Evolutionary conservation across 2,888 invertebrate species (phyloP), one percentile per base, ranked within the genome.

Genomic region (Amorpha juglandis): DNA sequence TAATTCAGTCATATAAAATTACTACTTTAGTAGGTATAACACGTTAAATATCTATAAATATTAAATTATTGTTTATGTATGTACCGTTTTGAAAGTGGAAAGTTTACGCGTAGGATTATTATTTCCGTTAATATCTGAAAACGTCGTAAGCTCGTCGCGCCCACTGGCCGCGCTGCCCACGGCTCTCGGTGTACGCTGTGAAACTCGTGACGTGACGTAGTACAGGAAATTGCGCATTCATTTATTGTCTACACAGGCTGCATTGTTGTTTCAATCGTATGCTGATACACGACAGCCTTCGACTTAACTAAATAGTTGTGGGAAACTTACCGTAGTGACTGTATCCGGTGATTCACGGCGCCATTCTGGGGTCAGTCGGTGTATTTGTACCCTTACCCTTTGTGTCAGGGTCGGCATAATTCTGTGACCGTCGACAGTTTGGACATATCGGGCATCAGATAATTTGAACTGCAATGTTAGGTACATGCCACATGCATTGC

Each of bases 191-290:
- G 73, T 74, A 72, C 71, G 74, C 55, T 63, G 65, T 63, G 65
- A 45, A 67, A 66, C 73, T 69, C 74, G 78, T 82, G 82, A 82
- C 82, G 75, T 68, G 65, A 50, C 62, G 14, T 27, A 47, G 21
- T 21, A 14, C 67, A 69, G 72, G 74, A 74, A 76, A 83, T 72
- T 81, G 76, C 80, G 79, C 78, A 76, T 70, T 76, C 27, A 52
- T 52, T 52, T 78, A 42, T 45, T 19, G 63, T 66, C 70, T 70
- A 68, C 75, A 70, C 70, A 73, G 72, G 68, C 72, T 75, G 66
- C 66, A 67, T 66, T 62, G 9, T 27, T 27, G 27, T 42, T 6
- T 9, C 42, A 42, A 27, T 27, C 4, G 2, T 27, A 27, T 27
- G 27, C 27, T 27, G 1, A 4, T 27, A 27, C 27, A 27, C 27